phyloP scores from a whole-genome alignment of 2,888 invertebrate genomes.

The Drosophila kanekoi region DNA sequence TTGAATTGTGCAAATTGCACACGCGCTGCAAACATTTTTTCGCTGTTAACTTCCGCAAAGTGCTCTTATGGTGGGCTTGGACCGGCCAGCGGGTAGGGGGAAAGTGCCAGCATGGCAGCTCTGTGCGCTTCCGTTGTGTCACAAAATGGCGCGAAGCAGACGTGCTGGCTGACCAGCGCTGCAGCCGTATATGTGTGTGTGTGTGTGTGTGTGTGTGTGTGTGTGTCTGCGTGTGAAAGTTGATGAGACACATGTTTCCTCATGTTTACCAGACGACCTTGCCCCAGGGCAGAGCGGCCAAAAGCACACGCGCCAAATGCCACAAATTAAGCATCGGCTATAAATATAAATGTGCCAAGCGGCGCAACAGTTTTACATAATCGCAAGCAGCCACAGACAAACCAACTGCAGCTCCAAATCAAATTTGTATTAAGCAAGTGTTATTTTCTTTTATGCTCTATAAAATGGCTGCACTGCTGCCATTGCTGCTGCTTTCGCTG shows the following conservation, averaged over 20 bases:
- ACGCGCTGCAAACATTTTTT: conserved; percentile 33
- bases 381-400: conserved; percentile 22
- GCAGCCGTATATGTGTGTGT: conserved; percentile 13
- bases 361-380: conserved; percentile 52
- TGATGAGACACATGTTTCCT: conserved; percentile 64
- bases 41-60: conserved; percentile 47
- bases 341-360: conserved; percentile 60
- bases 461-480: conserved; percentile 34
- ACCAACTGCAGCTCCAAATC: conserved; percentile 5
- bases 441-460: no score
- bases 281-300: conserved; percentile 34
- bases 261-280: conserved; percentile 68
- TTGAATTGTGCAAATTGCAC: conserved; percentile 25
- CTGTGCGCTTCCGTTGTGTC: conserved; percentile 40
- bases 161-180: conserved; percentile 43
- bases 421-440: neutral
- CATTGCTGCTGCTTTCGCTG: conserved; percentile 23
- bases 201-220: conserved; percentile 14
- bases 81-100: neutral
- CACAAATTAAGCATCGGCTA: conserved; percentile 32
- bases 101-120: conserved; percentile 6
- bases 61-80: neutral
- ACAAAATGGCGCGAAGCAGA: conserved; percentile 52
- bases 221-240: conserved; percentile 11
- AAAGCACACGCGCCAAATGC: conserved; percentile 63